Percentiles rank a stretch among this genome's conserved stretches.
phyloP scores from a whole-genome alignment of 2,113 vertebrate species.

The Boleophthalmus pectinirostris region DNA sequence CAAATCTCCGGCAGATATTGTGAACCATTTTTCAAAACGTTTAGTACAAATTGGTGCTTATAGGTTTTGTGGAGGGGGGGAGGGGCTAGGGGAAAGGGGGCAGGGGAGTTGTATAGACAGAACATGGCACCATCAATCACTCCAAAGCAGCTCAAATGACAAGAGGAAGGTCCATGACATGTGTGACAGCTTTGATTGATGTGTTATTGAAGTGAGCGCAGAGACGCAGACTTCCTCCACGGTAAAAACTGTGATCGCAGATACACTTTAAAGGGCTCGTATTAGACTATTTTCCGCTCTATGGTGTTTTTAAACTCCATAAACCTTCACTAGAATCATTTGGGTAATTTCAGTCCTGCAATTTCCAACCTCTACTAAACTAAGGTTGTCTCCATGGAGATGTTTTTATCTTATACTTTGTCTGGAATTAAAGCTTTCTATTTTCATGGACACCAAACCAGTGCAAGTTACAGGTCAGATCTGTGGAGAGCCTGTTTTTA shows the following conservation, averaged over 20 bases:
- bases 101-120: constrained; percentile 28
- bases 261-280: constrained; percentile 13
- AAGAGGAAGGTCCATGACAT: constrained; percentile 70
- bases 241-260: constrained; percentile 13
- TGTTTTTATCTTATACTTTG: no score
- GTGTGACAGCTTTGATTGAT: constrained; percentile 77
- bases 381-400: no score
- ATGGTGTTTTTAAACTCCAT: no score
- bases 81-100: not conserved
- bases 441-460: no score
- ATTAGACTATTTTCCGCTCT: no score
- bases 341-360: no score
- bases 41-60: constrained; percentile 64
- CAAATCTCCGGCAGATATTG: constrained; percentile 59
- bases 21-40: constrained; percentile 63
- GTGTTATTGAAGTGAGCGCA: constrained; percentile 69
- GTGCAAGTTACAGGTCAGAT: no score
- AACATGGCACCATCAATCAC: constrained; percentile 71
- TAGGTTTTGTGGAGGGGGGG: constrained; percentile 1
- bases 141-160: constrained; percentile 65
- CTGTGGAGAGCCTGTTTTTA: no score
- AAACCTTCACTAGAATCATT: no score
- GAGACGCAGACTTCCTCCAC: constrained; percentile 41
- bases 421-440: no score
- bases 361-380: no score